Conservation (phyloP, 2,797 vertebrate genomes). For the Allobates femoralis region DNA sequence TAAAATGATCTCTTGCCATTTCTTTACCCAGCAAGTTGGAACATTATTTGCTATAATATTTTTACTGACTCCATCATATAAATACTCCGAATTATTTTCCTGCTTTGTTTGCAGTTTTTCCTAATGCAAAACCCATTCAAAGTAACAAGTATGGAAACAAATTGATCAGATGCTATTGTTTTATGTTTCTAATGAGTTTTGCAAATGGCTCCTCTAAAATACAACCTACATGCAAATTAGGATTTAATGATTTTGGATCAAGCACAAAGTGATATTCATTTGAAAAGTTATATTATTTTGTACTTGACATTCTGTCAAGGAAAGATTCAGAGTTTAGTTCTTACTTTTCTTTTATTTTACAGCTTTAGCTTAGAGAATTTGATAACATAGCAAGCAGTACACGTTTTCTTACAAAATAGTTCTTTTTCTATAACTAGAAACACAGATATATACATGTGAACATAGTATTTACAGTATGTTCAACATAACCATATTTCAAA, state of each 20-base stretch:
- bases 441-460: too few relatives aligned
- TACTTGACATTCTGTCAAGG: background rate
- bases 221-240: background rate
- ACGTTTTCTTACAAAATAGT: too few relatives aligned
- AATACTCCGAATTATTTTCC: background rate
- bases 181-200: slow-evolving; percentile 20
- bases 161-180: slow-evolving; percentile 10
- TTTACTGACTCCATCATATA: background rate
- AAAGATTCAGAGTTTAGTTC: too few relatives aligned
- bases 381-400: too few relatives aligned
- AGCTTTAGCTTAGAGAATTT: too few relatives aligned
- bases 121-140: slow-evolving; percentile 2
- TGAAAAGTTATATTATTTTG: background rate
- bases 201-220: slow-evolving; percentile 14
- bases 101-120: slow-evolving; percentile 25
- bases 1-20: background rate
- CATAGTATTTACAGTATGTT: too few relatives aligned
- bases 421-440: too few relatives aligned
- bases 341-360: too few relatives aligned
- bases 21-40: background rate
- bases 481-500: too few relatives aligned
- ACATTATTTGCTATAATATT: background rate
- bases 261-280: background rate
- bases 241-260: slow-evolving; percentile 10
- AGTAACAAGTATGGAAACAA: background rate